Conservation (phyloP, 2,113 vertebrate species). For the Apteryx owenii region DNA sequence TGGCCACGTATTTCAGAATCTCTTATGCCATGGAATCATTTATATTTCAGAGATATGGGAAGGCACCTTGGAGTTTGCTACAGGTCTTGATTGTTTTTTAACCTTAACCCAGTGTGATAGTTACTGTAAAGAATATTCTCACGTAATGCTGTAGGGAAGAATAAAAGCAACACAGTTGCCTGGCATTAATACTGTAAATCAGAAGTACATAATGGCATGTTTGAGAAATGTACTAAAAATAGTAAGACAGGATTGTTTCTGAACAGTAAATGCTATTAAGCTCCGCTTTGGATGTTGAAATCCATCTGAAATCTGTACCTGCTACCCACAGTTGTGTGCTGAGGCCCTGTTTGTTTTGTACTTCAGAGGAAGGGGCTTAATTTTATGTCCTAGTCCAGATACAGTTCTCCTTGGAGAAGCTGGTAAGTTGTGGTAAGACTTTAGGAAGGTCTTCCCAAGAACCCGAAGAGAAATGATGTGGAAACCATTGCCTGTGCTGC, state of each 20-base stretch:
- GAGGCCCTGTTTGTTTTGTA: neutral
- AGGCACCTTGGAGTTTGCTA: conserved; percentile 45
- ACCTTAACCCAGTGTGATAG: conserved; percentile 44
- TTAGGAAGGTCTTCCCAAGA: neutral
- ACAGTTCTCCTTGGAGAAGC: neutral
- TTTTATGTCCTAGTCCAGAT: neutral
- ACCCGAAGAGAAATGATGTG: neutral
- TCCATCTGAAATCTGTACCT: neutral
- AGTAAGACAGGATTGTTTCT: conserved; percentile 16
- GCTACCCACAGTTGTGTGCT: neutral
- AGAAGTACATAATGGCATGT: conserved; percentile 27
- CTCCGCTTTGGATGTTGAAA: conserved; percentile 5
- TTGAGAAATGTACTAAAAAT: conserved; percentile 53
- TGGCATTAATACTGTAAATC: conserved; percentile 53
- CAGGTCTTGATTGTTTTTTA: conserved; percentile 58
- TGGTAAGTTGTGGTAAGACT: neutral
- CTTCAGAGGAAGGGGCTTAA: neutral
- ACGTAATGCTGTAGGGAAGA: conserved; percentile 34
- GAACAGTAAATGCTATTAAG: conserved; percentile 10
- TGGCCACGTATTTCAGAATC: conserved; percentile 68
- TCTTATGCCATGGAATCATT: conserved; percentile 56
- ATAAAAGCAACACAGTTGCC: conserved; percentile 40
- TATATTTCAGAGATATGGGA: conserved; percentile 41
- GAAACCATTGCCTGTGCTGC: neutral
- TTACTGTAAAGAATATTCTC: conserved; percentile 53